Evolutionary conservation across 2,797 vertebrate species (phyloP).

Genomic region (Benthosema pterotum): DNA sequence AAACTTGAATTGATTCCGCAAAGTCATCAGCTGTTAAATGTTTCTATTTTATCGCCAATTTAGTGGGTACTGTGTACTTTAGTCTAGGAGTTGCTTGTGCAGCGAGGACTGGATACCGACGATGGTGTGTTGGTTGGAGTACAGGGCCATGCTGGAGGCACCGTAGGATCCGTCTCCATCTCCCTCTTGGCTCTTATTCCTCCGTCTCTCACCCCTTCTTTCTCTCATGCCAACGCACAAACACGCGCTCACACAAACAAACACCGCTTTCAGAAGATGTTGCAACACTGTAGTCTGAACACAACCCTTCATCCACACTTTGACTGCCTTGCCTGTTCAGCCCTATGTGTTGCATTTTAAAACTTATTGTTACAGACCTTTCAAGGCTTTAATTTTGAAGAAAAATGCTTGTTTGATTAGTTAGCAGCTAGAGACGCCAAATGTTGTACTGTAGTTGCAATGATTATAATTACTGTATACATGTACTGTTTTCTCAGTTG

Average conservation of each 20-base stretch:
- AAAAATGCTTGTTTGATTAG: slow-evolving; percentile 2
- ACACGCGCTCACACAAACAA: background rate
- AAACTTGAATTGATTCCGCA: background rate
- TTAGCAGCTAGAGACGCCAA: slow-evolving; percentile 13
- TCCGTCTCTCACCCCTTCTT: background rate
- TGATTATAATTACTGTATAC: background rate
- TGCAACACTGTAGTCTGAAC: slow-evolving; percentile 1
- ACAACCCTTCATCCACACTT: background rate
- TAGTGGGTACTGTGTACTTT: too few species aligned
- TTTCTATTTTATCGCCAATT: too few species aligned
- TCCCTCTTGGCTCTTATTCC: background rate
- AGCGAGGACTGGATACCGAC: too few species aligned
- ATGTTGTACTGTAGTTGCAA: background rate
- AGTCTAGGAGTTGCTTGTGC: too few species aligned
- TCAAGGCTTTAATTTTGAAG: slow-evolving; percentile 8
- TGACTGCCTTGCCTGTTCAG: background rate
- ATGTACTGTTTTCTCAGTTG: background rate
- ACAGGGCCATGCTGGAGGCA: too few species aligned
- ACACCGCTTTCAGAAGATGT: background rate
- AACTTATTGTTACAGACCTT: slow-evolving; percentile 2
- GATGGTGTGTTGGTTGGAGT: too few species aligned
- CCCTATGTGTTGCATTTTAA: background rate
- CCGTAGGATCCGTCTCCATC: background rate
- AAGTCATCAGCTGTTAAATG: too few species aligned
- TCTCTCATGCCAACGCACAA: background rate